Conservation (phyloP, 1,140 invertebrate genomes). For the Drosophila seguyi region DNA sequence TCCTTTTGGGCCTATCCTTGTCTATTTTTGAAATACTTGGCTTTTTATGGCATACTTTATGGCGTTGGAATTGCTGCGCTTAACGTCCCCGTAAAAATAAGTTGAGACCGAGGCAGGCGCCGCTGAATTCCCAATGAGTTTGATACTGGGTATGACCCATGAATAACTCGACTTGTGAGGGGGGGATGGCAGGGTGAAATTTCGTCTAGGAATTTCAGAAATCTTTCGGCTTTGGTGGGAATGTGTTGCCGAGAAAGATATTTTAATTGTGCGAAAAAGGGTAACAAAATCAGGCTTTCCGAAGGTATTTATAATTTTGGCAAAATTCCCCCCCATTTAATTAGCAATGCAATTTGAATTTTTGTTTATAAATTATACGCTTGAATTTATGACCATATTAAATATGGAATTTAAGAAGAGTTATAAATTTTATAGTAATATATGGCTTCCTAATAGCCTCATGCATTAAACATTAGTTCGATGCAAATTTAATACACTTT, state of each 20-base stretch:
- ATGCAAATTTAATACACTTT: slow-evolving; percentile 6
- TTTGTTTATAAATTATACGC: slow-evolving; percentile 1
- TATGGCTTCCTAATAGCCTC: slow-evolving; percentile 5
- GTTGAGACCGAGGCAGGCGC: slow-evolving; percentile 18
- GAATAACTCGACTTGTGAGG: slow-evolving; percentile 5
- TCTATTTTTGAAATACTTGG: slow-evolving; percentile 70
- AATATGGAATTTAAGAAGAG: slow-evolving; percentile 8
- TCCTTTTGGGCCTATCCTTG: slow-evolving; percentile 50
- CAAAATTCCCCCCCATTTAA: slow-evolving; percentile 5
- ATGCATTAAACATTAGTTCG: slow-evolving; percentile 11
- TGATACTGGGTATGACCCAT: slow-evolving; percentile 35
- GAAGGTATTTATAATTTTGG: background rate
- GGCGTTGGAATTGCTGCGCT: slow-evolving; percentile 70
- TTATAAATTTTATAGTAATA: background rate
- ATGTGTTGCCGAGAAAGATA: slow-evolving; percentile 13
- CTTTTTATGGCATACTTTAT: slow-evolving; percentile 80
- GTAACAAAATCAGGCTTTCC: slow-evolving; percentile 16
- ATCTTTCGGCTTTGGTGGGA: slow-evolving; percentile 18
- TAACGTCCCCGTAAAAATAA: slow-evolving; percentile 53
- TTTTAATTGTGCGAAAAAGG: slow-evolving; percentile 25
- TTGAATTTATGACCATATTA: slow-evolving; percentile 1
- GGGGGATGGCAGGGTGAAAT: background rate
- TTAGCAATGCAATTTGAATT: background rate
- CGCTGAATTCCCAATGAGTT: slow-evolving; percentile 52
- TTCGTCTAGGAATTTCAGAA: slow-evolving; percentile 30